phyloP scores from a whole-genome alignment of 2,888 invertebrate genomes.

The Polyommatus iphigenia region DNA sequence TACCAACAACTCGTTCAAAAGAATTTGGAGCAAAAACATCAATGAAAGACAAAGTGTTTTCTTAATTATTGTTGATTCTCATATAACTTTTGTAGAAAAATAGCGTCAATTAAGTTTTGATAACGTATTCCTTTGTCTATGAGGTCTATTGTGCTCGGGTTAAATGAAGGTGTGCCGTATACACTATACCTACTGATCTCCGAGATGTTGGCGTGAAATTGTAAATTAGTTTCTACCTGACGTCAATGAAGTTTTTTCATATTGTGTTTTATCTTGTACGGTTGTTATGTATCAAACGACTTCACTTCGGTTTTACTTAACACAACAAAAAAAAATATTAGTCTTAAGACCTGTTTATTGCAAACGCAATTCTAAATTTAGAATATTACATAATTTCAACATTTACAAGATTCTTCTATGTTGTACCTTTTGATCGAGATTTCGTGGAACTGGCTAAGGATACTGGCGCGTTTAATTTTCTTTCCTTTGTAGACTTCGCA shows the following conservation, averaged over 20 bases:
- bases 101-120: not conserved
- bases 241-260: slow-evolving; percentile 26
- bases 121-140: slow-evolving; percentile 9
- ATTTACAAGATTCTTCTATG: not conserved
- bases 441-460: not conserved
- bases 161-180: slow-evolving; percentile 15
- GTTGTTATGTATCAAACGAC: not conserved
- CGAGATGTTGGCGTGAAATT: slow-evolving; percentile 31
- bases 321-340: slow-evolving; percentile 2
- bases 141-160: not conserved
- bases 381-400: not conserved
- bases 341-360: not conserved
- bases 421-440: not conserved
- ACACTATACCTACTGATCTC: not conserved
- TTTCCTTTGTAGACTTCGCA: too few species aligned
- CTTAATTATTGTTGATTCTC: not conserved
- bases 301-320: slow-evolving; percentile 2
- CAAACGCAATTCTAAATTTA: not conserved
- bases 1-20: not conserved
- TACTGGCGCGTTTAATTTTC: too few species aligned
- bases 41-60: not conserved
- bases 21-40: not conserved
- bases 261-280: slow-evolving; percentile 22
- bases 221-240: slow-evolving; percentile 30
- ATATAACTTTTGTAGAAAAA: not conserved